Evolutionary conservation across 1,140 invertebrate species (phyloP).

Genomic region (Hycleus phaleratus): DNA sequence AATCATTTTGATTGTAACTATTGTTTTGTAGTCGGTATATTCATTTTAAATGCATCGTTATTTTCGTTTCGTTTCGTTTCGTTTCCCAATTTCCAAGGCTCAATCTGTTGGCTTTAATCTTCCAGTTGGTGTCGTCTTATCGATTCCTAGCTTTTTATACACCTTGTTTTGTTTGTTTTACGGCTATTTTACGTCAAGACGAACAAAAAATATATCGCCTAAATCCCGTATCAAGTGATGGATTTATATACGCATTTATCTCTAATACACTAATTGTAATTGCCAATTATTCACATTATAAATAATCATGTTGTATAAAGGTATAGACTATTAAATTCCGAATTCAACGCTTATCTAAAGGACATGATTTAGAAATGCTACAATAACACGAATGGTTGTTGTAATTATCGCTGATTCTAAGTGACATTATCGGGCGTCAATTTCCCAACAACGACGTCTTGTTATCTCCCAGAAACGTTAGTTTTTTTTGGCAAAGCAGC

Average conservation of each 20-base stretch:
- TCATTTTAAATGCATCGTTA: slow-evolving; percentile 33
- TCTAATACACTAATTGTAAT: too few species aligned
- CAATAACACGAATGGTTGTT: too few species aligned
- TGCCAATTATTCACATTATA: too few species aligned
- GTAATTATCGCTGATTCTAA: too few species aligned
- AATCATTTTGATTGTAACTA: slow-evolving; percentile 20
- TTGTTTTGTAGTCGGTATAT: slow-evolving; percentile 17
- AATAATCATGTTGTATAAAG: too few species aligned
- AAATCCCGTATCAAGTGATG: slow-evolving; percentile 3
- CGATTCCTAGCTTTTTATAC: slow-evolving; percentile 28
- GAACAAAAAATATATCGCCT: slow-evolving; percentile 5
- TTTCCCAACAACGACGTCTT: not conserved
- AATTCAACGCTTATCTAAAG: too few species aligned
- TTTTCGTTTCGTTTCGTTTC: slow-evolving; percentile 34
- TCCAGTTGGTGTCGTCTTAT: slow-evolving; percentile 28
- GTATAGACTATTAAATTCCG: too few species aligned
- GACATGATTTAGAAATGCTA: too few species aligned
- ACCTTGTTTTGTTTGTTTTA: slow-evolving; percentile 28
- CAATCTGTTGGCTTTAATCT: slow-evolving; percentile 36
- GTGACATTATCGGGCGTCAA: too few species aligned
- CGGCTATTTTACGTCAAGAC: slow-evolving; percentile 13
- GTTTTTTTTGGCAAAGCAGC: not conserved
- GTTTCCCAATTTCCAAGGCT: slow-evolving; percentile 32
- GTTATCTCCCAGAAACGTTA: not conserved
- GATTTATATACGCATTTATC: not conserved